Percentiles rank a stretch among this genome's conserved stretches.
Conservation (phyloP, 2,888 invertebrate genomes). For the Trilocha varians region DNA sequence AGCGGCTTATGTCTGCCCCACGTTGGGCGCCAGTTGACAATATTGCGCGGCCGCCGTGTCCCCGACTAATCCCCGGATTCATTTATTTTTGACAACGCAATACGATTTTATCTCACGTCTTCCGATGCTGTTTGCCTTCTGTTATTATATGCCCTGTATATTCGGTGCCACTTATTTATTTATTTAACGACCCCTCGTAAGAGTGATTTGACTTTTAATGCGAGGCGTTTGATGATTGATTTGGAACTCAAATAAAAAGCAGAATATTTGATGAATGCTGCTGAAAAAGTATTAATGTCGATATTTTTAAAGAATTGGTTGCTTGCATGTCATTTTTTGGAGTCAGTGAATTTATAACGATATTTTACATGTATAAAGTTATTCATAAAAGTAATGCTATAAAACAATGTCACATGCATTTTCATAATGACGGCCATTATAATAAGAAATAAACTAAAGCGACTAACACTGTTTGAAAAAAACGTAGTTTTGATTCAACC, state of each 20-base stretch:
- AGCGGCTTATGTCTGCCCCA: slow-evolving; percentile 56
- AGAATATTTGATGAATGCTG: too few relatives aligned
- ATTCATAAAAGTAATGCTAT: too few relatives aligned
- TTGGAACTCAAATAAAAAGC: not conserved
- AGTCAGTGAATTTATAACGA: too few relatives aligned
- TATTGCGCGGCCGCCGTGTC: slow-evolving; percentile 65
- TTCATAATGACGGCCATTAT: too few relatives aligned
- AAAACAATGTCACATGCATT: too few relatives aligned
- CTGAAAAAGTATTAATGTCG: too few relatives aligned
- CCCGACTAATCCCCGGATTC: slow-evolving; percentile 70
- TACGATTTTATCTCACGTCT: slow-evolving; percentile 73
- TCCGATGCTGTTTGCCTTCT: slow-evolving; percentile 73
- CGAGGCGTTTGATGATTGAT: slow-evolving; percentile 33
- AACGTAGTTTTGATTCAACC: too few relatives aligned
- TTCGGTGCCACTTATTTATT: slow-evolving; percentile 68
- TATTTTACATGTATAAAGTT: too few relatives aligned
- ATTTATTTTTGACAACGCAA: slow-evolving; percentile 75
- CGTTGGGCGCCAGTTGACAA: slow-evolving; percentile 57
- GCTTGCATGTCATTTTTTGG: too few relatives aligned
- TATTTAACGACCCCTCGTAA: slow-evolving; percentile 59
- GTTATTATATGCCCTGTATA: slow-evolving; percentile 67
- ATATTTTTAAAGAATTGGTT: too few relatives aligned
- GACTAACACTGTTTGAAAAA: too few relatives aligned
- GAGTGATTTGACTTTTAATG: slow-evolving; percentile 64
- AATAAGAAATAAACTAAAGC: too few relatives aligned